These are phyloP conservation scores for Phataginus tetradactyla DNA, from an alignment of 2,797 vertebrate species.

Conservation along the genomic window DNA sequence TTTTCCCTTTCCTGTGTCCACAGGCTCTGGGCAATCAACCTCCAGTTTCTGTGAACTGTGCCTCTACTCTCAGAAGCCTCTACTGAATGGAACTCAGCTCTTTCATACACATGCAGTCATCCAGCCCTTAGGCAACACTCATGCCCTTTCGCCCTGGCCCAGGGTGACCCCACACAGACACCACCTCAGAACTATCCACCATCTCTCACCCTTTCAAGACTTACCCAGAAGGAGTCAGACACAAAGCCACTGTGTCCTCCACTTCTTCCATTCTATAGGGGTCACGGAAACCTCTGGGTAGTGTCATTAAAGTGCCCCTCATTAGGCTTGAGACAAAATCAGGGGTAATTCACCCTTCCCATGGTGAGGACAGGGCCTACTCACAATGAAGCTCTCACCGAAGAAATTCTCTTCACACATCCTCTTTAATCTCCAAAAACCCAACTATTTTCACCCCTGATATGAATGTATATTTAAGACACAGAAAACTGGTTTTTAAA, in stretches of 20 bases:
- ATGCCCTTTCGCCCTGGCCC: background rate
- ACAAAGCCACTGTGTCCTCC: background rate
- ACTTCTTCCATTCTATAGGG: too few relatives aligned
- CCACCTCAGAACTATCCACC: background rate
- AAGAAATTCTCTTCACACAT: background rate
- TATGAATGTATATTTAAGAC: background rate
- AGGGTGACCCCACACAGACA: background rate
- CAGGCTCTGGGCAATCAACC: background rate
- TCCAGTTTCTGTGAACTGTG: background rate
- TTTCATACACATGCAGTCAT: background rate
- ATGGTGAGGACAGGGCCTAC: background rate
- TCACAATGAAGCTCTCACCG: background rate
- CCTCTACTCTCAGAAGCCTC: background rate
- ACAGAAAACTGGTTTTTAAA: background rate
- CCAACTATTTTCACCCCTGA: background rate
- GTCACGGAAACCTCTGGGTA: background rate
- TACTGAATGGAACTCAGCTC: background rate
- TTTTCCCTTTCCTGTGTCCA: background rate
- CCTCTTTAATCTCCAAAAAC: background rate
- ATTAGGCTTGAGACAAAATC: background rate
- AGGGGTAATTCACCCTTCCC: background rate
- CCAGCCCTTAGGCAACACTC: background rate
- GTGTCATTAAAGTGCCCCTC: background rate
- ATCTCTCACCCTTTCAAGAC: background rate
- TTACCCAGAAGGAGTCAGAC: background rate